These are phyloP conservation scores for Harpagoxenus sublaevis DNA, from an alignment of 2,888 invertebrate species.

Conservation along the genomic window DNA sequence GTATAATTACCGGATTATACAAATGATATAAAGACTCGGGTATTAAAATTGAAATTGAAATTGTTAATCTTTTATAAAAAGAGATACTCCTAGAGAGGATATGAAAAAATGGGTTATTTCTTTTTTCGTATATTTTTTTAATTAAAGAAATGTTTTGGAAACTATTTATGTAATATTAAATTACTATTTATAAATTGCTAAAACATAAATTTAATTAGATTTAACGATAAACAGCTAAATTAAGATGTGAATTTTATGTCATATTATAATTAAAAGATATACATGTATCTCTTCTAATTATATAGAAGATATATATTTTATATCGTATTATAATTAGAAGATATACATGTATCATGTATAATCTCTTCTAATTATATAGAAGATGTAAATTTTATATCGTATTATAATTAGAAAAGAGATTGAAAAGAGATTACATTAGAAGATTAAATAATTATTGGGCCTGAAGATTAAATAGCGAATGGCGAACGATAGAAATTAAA, in stretches of 20 bases:
- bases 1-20: neutral
- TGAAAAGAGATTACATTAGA: no score
- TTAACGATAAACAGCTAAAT: neutral
- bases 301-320: neutral
- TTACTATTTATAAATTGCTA: neutral
- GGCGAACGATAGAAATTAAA: conserved; percentile 13
- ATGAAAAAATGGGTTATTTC: neutral
- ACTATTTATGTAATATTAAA: neutral
- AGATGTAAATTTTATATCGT: neutral
- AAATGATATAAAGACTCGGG: conserved; percentile 1
- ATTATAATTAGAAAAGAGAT: neutral
- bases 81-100: no score
- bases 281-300: no score
- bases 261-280: neutral
- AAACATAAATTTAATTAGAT: neutral
- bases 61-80: neutral
- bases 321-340: neutral
- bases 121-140: neutral
- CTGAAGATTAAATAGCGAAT: conserved; percentile 8
- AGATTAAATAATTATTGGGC: neutral
- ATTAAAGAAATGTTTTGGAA: neutral
- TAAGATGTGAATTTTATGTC: neutral
- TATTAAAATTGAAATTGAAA: conserved; percentile 14
- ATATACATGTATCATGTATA: neutral
- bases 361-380: no score